These are phyloP conservation scores for Cottoperca gobio DNA, from an alignment of 2,797 vertebrate genomes.

Conservation along the genomic window DNA sequence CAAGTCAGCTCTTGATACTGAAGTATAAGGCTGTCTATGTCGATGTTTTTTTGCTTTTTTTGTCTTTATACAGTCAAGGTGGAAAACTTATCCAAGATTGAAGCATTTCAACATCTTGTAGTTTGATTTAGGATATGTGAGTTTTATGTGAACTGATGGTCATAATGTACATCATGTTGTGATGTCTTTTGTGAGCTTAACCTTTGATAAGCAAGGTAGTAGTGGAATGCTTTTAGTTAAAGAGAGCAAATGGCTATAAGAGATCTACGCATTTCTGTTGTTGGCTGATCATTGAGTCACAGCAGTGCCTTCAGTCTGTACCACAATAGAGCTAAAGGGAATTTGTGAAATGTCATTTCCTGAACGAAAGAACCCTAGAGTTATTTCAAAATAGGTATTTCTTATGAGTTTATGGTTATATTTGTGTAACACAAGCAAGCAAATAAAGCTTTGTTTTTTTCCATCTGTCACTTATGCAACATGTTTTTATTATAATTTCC, in stretches of 20 bases:
- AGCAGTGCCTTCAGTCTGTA: too few relatives aligned
- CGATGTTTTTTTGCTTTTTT: slow-evolving; percentile 3
- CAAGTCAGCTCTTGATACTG: slow-evolving; percentile 82
- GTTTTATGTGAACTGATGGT: too few relatives aligned
- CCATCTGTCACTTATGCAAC: neutral
- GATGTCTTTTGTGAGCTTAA: neutral
- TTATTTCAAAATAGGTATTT: neutral
- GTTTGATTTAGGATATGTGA: too few relatives aligned
- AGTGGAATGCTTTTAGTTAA: neutral
- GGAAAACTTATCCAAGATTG: too few relatives aligned
- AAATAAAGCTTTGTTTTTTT: neutral
- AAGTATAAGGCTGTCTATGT: slow-evolving; percentile 66
- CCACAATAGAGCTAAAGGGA: too few relatives aligned
- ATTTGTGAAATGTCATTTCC: neutral
- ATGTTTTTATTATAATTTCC: too few relatives aligned
- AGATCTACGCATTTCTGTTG: neutral
- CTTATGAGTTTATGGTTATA: neutral
- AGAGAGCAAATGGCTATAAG: neutral
- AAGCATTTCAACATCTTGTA: neutral
- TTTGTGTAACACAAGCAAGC: neutral
- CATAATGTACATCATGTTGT: neutral
- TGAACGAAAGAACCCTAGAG: neutral
- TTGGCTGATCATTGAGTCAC: neutral
- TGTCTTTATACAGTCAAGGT: neutral
- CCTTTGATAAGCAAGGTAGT: neutral